phyloP scores from a whole-genome alignment of 2,113 vertebrate species.

The Perca flavescens region DNA sequence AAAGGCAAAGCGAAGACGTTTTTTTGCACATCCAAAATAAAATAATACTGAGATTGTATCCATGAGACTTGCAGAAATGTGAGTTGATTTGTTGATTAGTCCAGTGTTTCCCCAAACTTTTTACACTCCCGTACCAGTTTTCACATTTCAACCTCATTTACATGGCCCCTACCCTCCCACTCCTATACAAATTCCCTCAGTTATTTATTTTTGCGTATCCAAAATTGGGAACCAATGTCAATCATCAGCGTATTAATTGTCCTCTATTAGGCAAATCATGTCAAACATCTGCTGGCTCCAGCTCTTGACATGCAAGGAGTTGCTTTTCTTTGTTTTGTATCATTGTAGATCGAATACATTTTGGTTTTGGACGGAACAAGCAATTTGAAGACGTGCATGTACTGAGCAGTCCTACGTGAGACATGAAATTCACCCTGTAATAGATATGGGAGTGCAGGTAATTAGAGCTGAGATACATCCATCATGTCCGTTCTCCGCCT shows the following conservation, averaged over 20 bases:
- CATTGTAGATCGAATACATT: neutral
- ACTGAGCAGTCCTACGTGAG: neutral
- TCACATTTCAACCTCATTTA: too few species aligned
- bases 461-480: constrained; percentile 6
- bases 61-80: too few species aligned
- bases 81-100: neutral
- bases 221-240: too few species aligned
- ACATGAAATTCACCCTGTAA: constrained; percentile 18
- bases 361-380: neutral
- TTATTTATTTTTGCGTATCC: too few species aligned
- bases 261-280: neutral
- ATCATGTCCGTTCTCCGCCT: constrained; percentile 21
- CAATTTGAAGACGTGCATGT: neutral
- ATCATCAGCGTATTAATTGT: neutral
- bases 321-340: constrained; percentile 2
- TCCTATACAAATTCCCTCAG: too few species aligned
- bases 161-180: too few species aligned
- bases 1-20: neutral
- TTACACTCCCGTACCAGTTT: too few species aligned
- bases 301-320: neutral
- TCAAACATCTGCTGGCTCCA: neutral
- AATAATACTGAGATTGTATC: neutral
- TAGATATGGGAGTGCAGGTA: constrained; percentile 10
- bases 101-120: too few species aligned
- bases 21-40: neutral